Conservation (phyloP, 2,888 invertebrate species). For the Andricus quercusramuli region DNA sequence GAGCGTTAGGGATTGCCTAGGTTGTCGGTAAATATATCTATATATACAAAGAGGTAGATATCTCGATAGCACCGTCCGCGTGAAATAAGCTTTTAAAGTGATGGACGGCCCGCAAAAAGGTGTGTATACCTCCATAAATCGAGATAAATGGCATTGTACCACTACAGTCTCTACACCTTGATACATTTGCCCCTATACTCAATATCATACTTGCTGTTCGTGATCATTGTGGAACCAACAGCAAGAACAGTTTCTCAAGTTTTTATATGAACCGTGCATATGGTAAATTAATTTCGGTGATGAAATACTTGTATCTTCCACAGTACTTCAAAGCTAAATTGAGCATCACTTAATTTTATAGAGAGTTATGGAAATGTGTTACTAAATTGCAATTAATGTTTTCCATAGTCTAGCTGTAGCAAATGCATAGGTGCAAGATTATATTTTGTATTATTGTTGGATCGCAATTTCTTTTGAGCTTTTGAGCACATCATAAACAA, state of each 20-base stretch:
- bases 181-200: not conserved
- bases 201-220: not conserved
- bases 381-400: not conserved
- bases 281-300: too few relatives aligned
- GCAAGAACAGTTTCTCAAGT: not conserved
- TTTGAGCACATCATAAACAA: too few relatives aligned
- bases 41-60: not conserved
- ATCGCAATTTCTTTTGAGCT: too few relatives aligned
- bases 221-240: not conserved
- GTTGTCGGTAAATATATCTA: too few relatives aligned
- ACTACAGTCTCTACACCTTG: not conserved
- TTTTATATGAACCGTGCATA: not conserved
- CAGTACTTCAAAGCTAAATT: not conserved
- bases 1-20: not conserved
- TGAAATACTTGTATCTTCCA: too few relatives aligned
- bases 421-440: too few relatives aligned
- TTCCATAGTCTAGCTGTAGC: too few relatives aligned
- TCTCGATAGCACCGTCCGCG: not conserved
- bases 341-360: not conserved
- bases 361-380: not conserved
- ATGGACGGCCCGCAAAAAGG: slow-evolving; percentile 28
- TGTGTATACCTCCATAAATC: slow-evolving; percentile 25
- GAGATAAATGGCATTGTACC: slow-evolving; percentile 16
- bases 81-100: slow-evolving; percentile 28
- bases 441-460: not conserved